Conservation (phyloP, 1,140 invertebrate species). For the Lepidurus packardi region DNA sequence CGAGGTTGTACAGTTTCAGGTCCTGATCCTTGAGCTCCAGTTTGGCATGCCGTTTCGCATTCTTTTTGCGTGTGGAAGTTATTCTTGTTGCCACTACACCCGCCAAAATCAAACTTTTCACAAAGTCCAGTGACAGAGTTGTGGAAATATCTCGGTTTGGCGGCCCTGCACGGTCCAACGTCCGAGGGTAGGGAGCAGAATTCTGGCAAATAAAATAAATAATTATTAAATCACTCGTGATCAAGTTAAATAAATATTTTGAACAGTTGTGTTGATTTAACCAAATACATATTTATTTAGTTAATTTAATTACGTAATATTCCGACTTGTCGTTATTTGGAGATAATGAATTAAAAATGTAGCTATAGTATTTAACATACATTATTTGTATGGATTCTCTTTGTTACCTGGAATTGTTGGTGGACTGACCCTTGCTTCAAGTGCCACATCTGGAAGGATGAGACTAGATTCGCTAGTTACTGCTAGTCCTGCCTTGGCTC, state of each 20-base stretch:
- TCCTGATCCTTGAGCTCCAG: not conserved
- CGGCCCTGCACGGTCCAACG: slow-evolving; percentile 61
- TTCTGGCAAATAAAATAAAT: not conserved
- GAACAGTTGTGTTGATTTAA: no score
- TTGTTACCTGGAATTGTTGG: no score
- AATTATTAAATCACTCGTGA: not conserved
- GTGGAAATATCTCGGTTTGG: slow-evolving; percentile 73
- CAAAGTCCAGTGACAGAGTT: slow-evolving; percentile 65
- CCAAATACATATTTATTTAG: no score
- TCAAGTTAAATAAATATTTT: not conserved
- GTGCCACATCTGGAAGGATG: not conserved
- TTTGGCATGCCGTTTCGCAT: slow-evolving; percentile 57
- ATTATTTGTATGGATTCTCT: no score
- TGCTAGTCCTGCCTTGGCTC: not conserved
- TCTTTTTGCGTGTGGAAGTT: slow-evolving; percentile 63
- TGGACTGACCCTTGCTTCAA: no score
- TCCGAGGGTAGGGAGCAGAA: slow-evolving; percentile 23
- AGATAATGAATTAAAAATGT: no score
- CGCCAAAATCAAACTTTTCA: slow-evolving; percentile 70
- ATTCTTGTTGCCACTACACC: slow-evolving; percentile 74
- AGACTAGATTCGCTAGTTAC: not conserved
- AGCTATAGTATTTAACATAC: no score
- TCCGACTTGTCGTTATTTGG: no score
- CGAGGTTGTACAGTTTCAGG: not conserved
- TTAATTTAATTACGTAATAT: no score